Evolutionary conservation across 1,140 invertebrate species (phyloP).

Genomic region (Phenacoccus solenopsis): DNA sequence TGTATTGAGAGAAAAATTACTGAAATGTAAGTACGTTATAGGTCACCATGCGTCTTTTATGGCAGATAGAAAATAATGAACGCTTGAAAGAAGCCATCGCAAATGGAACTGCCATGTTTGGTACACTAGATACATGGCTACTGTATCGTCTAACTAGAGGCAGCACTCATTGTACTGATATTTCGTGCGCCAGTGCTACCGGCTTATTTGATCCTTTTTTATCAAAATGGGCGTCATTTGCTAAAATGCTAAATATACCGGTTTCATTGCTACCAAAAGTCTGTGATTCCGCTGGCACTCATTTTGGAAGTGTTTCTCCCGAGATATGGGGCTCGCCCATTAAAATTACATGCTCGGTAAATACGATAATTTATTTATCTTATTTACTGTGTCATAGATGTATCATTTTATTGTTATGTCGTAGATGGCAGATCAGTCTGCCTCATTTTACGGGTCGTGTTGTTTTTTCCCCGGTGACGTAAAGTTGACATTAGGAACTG

Average conservation of each 20-base stretch:
- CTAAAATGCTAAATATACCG: slow-evolving; percentile 54
- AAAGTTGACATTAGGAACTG: slow-evolving; percentile 89
- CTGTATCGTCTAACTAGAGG: slow-evolving; percentile 56
- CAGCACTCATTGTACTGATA: slow-evolving; percentile 64
- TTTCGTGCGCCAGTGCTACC: slow-evolving; percentile 76
- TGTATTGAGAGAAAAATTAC: not conserved
- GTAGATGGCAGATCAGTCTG: slow-evolving; percentile 64
- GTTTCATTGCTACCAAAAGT: slow-evolving; percentile 62
- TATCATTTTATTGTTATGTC: slow-evolving; percentile 23
- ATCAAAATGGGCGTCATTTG: slow-evolving; percentile 61
- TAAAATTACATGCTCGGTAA: slow-evolving; percentile 55
- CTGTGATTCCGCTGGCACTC: slow-evolving; percentile 56
- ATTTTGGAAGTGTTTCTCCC: slow-evolving; percentile 52
- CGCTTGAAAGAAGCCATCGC: slow-evolving; percentile 45
- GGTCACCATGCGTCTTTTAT: slow-evolving; percentile 64
- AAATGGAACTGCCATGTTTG: slow-evolving; percentile 58
- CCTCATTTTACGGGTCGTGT: slow-evolving; percentile 82
- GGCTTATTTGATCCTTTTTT: slow-evolving; percentile 89
- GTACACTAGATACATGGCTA: slow-evolving; percentile 89
- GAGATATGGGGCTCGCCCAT: slow-evolving; percentile 61
- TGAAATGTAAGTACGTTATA: slow-evolving; percentile 32
- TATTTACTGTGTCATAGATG: slow-evolving; percentile 25
- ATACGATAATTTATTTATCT: slow-evolving; percentile 20
- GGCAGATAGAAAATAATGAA: slow-evolving; percentile 59
- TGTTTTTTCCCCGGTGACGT: slow-evolving; percentile 70